phyloP scores from a whole-genome alignment of 2,888 invertebrate species.

The Pristionchus entomophagus region DNA sequence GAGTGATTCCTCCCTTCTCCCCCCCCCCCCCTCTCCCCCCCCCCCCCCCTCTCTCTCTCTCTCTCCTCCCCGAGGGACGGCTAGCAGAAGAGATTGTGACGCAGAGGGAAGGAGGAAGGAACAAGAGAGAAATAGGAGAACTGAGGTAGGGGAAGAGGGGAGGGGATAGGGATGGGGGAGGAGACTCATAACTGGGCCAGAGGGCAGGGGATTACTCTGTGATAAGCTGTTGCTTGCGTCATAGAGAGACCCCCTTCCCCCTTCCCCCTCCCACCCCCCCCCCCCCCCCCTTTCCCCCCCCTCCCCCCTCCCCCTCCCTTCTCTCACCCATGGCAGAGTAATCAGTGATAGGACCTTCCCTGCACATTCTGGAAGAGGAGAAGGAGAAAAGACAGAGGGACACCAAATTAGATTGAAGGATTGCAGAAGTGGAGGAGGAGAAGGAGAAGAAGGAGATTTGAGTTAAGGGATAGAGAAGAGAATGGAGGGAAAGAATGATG shows the following conservation, averaged over 20 bases:
- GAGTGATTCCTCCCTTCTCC: constrained; percentile 11
- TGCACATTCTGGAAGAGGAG: neutral
- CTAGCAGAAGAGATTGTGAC: constrained; percentile 25
- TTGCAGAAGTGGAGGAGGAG: constrained; percentile 2
- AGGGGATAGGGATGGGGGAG: constrained; percentile 43
- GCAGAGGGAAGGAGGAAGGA: constrained; percentile 39
- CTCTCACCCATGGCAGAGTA: too few relatives aligned
- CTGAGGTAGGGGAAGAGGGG: constrained; percentile 45
- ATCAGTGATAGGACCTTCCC: neutral
- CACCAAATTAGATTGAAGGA: neutral
- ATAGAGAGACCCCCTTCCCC: too few relatives aligned
- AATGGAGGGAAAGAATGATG: neutral
- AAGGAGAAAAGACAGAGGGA: neutral
- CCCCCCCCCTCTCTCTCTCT: too few relatives aligned
- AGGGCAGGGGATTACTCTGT: neutral
- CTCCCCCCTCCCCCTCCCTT: too few relatives aligned
- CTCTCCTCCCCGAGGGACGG: neutral
- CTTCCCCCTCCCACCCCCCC: too few relatives aligned
- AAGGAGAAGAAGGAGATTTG: neutral
- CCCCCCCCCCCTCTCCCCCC: too few relatives aligned
- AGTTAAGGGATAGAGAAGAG: neutral
- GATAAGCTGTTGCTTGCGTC: neutral
- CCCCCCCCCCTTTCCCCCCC: neutral
- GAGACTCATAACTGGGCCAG: neutral
- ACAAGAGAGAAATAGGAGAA: constrained; percentile 48